A percentile compares a stretch with the other conserved stretches of the same genome.
Conservation (phyloP, 2,797 vertebrate species). For the Tadarida brasiliensis region DNA sequence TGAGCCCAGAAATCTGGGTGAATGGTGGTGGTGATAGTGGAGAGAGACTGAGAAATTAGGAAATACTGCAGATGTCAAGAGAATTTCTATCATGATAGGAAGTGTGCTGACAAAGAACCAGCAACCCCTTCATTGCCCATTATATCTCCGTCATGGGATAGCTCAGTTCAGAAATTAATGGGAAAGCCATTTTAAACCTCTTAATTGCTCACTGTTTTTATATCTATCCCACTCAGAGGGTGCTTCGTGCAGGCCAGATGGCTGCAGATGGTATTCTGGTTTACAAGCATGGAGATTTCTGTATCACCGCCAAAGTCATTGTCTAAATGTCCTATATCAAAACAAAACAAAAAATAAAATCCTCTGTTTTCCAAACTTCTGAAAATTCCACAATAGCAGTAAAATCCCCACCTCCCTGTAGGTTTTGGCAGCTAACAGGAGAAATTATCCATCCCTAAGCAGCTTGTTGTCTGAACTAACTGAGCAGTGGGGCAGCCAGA, state of each 20-base stretch:
- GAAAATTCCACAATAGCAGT: slow-evolving; percentile 81
- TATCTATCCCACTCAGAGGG: slow-evolving; percentile 72
- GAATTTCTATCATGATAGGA: slow-evolving; percentile 32
- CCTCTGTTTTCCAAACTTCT: slow-evolving; percentile 83
- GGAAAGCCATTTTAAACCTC: slow-evolving; percentile 73
- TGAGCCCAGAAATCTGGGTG: slow-evolving; percentile 4
- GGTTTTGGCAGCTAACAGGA: slow-evolving; percentile 73
- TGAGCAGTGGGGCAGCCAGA: slow-evolving; percentile 76
- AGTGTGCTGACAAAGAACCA: not conserved
- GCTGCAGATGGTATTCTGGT: slow-evolving; percentile 81
- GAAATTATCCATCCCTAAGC: slow-evolving; percentile 76
- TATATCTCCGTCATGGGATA: slow-evolving; percentile 34
- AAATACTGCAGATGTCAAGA: not conserved
- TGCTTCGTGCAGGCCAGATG: slow-evolving; percentile 81
- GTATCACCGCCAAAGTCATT: slow-evolving; percentile 80
- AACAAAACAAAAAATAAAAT: slow-evolving; percentile 84
- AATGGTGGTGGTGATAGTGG: not conserved
- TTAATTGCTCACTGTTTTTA: slow-evolving; percentile 79
- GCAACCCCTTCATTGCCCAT: not conserved
- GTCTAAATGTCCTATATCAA: slow-evolving; percentile 81
- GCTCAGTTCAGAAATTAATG: slow-evolving; percentile 67
- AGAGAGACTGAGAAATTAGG: not conserved
- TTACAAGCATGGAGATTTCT: slow-evolving; percentile 79
- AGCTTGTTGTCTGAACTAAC: slow-evolving; percentile 81
- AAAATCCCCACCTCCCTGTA: slow-evolving; percentile 70